Conservation (phyloP, 2,113 vertebrate genomes). For the Thamnaconus septentrionalis region DNA sequence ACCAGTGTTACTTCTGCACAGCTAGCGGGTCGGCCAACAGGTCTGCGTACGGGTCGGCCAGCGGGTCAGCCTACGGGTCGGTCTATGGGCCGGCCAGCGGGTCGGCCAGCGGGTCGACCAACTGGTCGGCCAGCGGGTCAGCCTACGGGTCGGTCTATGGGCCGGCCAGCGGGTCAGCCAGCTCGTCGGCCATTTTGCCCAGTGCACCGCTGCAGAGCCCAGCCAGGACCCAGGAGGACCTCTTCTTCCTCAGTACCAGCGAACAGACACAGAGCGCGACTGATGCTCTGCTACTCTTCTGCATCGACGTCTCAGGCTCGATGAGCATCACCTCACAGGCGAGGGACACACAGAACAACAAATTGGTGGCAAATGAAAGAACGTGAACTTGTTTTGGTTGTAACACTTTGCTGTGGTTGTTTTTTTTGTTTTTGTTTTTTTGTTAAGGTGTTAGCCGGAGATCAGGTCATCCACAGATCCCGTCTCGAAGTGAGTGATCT, state of each 20-base stretch:
- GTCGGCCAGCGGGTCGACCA: neutral
- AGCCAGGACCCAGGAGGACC: conserved; percentile 29
- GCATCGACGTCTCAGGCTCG: conserved; percentile 72
- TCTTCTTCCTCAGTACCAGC: conserved; percentile 51
- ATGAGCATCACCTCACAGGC: conserved; percentile 69
- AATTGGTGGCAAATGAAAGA: too few relatives aligned
- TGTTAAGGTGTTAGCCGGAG: conserved; percentile 49
- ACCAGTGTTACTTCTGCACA: conserved; percentile 67
- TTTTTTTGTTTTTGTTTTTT: conserved; percentile 13
- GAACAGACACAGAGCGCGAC: neutral
- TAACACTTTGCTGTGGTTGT: neutral
- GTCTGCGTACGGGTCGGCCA: too few relatives aligned
- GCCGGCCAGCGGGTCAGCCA: neutral
- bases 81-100: too few relatives aligned
- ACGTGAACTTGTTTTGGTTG: too few relatives aligned
- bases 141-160: too few relatives aligned
- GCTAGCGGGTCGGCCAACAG: too few relatives aligned
- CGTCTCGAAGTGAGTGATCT: conserved; percentile 60
- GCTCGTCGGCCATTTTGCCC: neutral
- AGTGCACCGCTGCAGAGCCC: neutral
- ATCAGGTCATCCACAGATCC: conserved; percentile 37
- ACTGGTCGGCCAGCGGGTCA: too few relatives aligned
- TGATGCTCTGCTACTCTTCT: conserved; percentile 64
- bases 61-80: too few relatives aligned
- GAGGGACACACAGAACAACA: neutral